phyloP scores from a whole-genome alignment of 2,113 vertebrate species.

The Semnopithecus entellus region DNA sequence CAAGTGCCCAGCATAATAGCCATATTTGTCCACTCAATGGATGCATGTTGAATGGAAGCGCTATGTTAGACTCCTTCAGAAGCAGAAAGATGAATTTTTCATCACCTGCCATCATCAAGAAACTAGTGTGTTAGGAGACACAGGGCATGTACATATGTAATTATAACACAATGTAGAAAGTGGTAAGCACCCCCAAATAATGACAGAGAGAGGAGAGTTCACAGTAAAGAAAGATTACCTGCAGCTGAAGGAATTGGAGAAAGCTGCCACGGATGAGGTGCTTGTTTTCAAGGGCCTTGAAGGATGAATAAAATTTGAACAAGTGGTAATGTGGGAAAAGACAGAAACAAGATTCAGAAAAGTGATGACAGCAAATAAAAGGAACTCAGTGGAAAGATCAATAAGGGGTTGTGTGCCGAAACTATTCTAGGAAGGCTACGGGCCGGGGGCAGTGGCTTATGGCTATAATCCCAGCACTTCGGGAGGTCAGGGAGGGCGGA shows the following conservation, averaged over 20 bases:
- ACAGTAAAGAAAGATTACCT: neutral
- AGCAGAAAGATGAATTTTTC: neutral
- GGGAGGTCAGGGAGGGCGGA: too few species aligned
- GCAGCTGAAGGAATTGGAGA: neutral
- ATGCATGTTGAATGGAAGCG: neutral
- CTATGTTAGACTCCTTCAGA: neutral
- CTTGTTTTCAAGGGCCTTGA: neutral
- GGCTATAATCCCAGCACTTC: too few species aligned
- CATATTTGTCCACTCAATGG: neutral
- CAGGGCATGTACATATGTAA: neutral
- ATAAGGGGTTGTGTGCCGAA: neutral
- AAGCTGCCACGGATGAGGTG: neutral
- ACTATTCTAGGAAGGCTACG: neutral
- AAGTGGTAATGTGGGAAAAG: neutral
- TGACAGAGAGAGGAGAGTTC: neutral
- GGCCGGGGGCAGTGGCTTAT: rapidly evolving
- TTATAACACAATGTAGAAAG: neutral
- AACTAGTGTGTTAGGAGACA: neutral
- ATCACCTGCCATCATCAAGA: neutral
- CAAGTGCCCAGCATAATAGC: neutral
- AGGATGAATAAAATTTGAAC: neutral
- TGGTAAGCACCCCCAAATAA: neutral
- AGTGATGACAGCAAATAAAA: neutral
- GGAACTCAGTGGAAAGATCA: neutral
- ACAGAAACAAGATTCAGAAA: neutral